Percentiles rank a stretch among this genome's conserved stretches.
These are phyloP conservation scores for Lagopus muta DNA, from an alignment of 2,113 vertebrate species.

Conservation along the genomic window DNA sequence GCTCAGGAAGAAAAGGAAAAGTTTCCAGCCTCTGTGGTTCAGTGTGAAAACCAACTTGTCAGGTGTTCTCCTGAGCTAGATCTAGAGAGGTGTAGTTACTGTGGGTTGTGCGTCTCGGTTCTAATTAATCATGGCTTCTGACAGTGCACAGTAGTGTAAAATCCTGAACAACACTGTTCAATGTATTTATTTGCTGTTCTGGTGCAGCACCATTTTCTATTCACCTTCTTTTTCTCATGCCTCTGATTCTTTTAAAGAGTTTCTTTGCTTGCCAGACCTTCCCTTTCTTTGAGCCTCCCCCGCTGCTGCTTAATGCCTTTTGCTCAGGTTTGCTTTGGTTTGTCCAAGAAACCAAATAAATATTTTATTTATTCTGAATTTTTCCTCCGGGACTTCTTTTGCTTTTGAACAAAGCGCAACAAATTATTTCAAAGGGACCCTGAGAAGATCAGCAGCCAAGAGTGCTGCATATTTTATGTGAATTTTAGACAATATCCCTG, in stretches of 20 bases:
- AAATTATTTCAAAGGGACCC: conserved; percentile 42
- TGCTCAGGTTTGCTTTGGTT: conserved; percentile 1
- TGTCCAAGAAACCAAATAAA: conserved; percentile 20
- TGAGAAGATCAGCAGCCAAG: background rate
- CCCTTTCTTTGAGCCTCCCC: background rate
- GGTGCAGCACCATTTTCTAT: background rate
- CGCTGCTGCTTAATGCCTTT: background rate
- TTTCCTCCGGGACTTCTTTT: conserved; percentile 26
- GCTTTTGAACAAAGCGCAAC: conserved; percentile 39
- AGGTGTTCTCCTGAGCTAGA: background rate
- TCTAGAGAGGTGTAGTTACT: background rate
- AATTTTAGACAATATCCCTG: background rate
- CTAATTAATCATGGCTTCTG: background rate
- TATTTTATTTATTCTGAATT: conserved; percentile 57
- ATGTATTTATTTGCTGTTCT: background rate
- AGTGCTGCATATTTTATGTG: conserved; percentile 11
- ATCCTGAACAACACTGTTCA: background rate
- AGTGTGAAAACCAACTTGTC: background rate
- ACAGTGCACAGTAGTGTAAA: no score
- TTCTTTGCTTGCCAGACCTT: background rate
- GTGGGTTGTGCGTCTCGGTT: background rate
- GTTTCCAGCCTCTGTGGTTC: background rate
- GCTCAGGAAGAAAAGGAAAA: background rate
- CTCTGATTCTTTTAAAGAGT: background rate
- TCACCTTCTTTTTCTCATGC: background rate